phyloP scores from a whole-genome alignment of 1,140 invertebrate species.

The Helicorthomorpha holstii region DNA sequence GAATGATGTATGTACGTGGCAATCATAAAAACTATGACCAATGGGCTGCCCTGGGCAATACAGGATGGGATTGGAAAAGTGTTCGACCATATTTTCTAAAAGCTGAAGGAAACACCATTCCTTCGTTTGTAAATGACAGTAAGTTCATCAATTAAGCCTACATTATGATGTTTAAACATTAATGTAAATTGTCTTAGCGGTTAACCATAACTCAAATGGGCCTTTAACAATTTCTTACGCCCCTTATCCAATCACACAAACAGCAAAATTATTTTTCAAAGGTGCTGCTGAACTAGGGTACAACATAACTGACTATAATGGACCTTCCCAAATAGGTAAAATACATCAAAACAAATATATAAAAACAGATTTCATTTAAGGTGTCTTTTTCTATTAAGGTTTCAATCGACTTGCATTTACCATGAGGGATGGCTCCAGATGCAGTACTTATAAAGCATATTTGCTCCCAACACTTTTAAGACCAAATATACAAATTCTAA shows the following conservation, averaged over 20 bases:
- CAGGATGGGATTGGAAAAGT: constrained; percentile 36
- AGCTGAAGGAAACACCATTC: constrained; percentile 47
- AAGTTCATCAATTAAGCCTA: too few species aligned
- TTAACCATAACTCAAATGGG: too few species aligned
- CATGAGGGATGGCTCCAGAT: background rate
- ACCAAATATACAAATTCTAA: background rate
- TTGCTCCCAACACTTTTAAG: background rate
- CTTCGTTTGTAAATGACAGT: background rate
- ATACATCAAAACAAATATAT: too few species aligned
- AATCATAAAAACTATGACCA: constrained; percentile 73
- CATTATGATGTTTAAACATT: too few species aligned
- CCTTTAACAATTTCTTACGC: too few species aligned
- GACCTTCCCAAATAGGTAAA: background rate
- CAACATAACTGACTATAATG: background rate
- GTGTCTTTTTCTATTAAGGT: background rate
- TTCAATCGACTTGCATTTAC: background rate
- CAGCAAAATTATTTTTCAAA: background rate
- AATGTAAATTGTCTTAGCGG: too few species aligned
- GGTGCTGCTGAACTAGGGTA: background rate
- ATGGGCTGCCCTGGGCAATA: constrained; percentile 41
- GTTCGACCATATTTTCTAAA: constrained; percentile 50
- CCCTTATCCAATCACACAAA: background rate
- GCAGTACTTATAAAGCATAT: background rate
- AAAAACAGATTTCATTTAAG: too few species aligned
- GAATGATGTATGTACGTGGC: constrained; percentile 75